These are phyloP conservation scores for Phrynocephalus vlangalii DNA, from an alignment of 2,797 vertebrate genomes.

Conservation along the genomic window DNA sequence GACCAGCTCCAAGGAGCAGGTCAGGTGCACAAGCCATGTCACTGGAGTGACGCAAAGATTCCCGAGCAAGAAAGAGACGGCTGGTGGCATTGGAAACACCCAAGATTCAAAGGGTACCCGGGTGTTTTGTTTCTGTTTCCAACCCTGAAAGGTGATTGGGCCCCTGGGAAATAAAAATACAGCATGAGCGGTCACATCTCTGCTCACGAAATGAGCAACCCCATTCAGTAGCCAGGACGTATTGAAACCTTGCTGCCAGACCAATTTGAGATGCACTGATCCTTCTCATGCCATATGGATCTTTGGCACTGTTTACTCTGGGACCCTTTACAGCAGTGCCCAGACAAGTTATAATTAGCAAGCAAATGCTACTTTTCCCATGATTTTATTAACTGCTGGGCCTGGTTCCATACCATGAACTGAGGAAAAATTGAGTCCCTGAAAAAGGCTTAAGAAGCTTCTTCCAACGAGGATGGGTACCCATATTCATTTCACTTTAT, in stretches of 20 bases:
- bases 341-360: conserved; percentile 49
- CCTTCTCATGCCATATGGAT: conserved; percentile 16
- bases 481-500: too few species aligned
- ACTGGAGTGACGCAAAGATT: fast-evolving
- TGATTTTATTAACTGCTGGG: conserved; percentile 57
- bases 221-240: background rate
- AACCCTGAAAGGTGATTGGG: background rate
- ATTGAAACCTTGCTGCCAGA: conserved; percentile 25
- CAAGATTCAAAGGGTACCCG: background rate
- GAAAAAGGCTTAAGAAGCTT: background rate
- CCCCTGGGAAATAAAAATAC: background rate
- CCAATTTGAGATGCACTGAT: background rate
- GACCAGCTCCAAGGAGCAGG: conserved; percentile 35
- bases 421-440: conserved; percentile 20
- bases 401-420: conserved; percentile 58
- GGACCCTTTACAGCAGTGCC: conserved; percentile 27
- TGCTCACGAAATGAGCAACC: background rate
- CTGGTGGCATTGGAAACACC: fast-evolving
- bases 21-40: background rate
- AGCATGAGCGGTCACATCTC: background rate
- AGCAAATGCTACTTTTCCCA: conserved; percentile 45
- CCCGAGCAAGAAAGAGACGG: background rate
- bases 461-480: background rate
- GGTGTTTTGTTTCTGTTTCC: background rate
- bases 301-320: conserved; percentile 27